Base-by-base conservation (phyloP, 2,797 vertebrate genomes). In the Alca torda region DNA sequence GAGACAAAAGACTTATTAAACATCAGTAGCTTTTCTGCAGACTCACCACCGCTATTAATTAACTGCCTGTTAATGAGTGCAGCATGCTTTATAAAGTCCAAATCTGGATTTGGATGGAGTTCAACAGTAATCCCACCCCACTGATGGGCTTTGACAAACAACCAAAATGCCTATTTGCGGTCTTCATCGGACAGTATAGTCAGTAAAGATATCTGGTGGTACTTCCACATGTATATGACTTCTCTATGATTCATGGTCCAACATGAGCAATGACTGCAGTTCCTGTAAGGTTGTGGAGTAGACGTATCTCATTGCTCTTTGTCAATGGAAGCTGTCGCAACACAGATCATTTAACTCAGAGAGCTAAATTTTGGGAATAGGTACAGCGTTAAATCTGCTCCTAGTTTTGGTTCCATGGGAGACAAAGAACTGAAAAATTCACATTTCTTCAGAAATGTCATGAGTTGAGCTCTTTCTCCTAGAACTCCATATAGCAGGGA, bases 291-390 rank as follows among this genome's bases (percentile, higher is more conserved):
- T 35, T 8, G 1, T 33, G 6, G 24, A 51, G 31, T 43, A 85
- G 64, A 39, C 5, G 9, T 30, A 61, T 35, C 50, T 0, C 0
- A 24, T 39, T 0, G 0, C 0, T 13, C 33, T 67, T n/a, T 16
- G 28, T 70, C 43, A 31, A 1, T 59, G 46, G 39, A 86, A 78
- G 39, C 20, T 56, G 54, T 35, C 0, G 0, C 41, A 86, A 54
- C 11, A n/a, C 2, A 35, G 53, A 77, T 43, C 53, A 7, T 63
- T 43, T 78, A 72, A 79, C 39, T 56, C 1, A 0, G 59, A 77
- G 7, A 41, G 5, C 13, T 86, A 64, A n/a, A 45, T 59, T 61
- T 89, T 43, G 56, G 70, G 24, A 77, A 57, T 3, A 67, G 60
- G 53, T 56, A 19, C 30, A 84, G 30, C 1, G 2, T 31, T 59